Base-by-base conservation (phyloP, 2,113 vertebrate species). In the Aldabrachelys gigantea region DNA sequence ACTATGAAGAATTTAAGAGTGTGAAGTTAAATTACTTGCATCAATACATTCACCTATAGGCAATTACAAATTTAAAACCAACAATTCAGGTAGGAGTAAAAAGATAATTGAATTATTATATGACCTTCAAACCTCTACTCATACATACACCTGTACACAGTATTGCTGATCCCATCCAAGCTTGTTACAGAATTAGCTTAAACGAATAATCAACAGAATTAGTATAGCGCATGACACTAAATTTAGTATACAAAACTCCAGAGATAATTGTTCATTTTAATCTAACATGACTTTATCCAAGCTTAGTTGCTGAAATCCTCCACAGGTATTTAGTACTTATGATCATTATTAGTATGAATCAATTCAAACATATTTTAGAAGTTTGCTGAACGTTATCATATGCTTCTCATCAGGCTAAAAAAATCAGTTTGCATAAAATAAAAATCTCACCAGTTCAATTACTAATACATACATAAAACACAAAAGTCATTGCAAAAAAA, bases 221-320 rank as follows among this genome's bases (percentile, higher is more conserved):
- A 95, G 88, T 82, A 90, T 87, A 90, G 38, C 78, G 35, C 4
- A 25, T 1, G 6, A 88, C 78, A 92, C 96, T 96, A 98, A 95
- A 95, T 95, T 97, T 97, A 97, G 97, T 81, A 87, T 82, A 89
- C 22, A 95, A 80, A 96, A 85, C 88, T 91, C 47, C 80, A 90
- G 84, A 94, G 92, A 91, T 87, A 94, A 69, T 91, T 95, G 90
- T 81, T 92, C 88, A 91, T 93, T 95, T 96, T 97, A 97, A 98
- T 95, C 86, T 88, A 96, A 90, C 80, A 56, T 96, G 97, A 97
- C 97, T 97, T 97, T 54, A 97, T 96, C 95, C 92, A 94, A 94
- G 94, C 95, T 98, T 91, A 96, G 82, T 93, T 96, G 87, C 54
- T 82, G 50, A 97, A 97, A 97, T 95, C 96, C 87, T 89, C 44